Conservation (phyloP, 2,888 invertebrate genomes). For the Drosophila setosimentum region DNA sequence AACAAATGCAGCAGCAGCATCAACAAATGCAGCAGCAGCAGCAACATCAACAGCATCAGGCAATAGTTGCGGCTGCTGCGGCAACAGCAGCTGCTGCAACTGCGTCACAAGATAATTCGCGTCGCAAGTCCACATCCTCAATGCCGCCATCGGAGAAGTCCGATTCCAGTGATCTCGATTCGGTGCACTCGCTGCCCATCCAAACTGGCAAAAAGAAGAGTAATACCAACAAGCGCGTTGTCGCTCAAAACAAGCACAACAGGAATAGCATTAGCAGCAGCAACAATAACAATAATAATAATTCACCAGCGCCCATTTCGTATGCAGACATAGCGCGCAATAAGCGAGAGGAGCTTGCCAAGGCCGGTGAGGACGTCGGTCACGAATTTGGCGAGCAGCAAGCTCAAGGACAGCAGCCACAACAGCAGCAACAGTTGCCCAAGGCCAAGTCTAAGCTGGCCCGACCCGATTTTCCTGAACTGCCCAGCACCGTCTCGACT, state of each 20-base stretch:
- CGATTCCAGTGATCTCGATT: conserved; percentile 93
- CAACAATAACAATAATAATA: conserved; percentile 55
- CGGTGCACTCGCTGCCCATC: conserved; percentile 93
- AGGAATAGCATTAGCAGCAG: conserved; percentile 38
- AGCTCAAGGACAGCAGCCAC: conserved; percentile 16
- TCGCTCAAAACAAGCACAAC: conserved; percentile 58
- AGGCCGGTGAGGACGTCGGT: conserved; percentile 38
- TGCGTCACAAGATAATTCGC: conserved; percentile 79
- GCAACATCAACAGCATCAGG: conserved; percentile 41
- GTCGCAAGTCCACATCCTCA: conserved; percentile 90
- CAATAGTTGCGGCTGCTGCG: conserved; percentile 12
- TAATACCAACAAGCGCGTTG: conserved; percentile 63
- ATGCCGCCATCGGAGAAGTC: conserved; percentile 94
- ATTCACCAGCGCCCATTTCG: conserved; percentile 86
- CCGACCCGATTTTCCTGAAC: conserved; percentile 64
- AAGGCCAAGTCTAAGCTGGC: conserved; percentile 49
- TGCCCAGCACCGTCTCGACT: conserved; percentile 48
- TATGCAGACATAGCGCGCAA: conserved; percentile 93
- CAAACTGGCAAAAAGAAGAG: conserved; percentile 83
- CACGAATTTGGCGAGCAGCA: conserved; percentile 13
- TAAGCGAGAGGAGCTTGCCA: conserved; percentile 73
- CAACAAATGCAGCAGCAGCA: conserved; percentile 33
- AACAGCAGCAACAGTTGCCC: conserved; percentile 18
- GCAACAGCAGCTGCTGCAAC: conserved; percentile 26
- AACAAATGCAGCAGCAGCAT: conserved; percentile 33